A percentile compares a stretch with the other conserved stretches of the same genome.
phyloP scores from a whole-genome alignment of 1,140 invertebrate genomes.

The Paraescarpia echinospica region DNA sequence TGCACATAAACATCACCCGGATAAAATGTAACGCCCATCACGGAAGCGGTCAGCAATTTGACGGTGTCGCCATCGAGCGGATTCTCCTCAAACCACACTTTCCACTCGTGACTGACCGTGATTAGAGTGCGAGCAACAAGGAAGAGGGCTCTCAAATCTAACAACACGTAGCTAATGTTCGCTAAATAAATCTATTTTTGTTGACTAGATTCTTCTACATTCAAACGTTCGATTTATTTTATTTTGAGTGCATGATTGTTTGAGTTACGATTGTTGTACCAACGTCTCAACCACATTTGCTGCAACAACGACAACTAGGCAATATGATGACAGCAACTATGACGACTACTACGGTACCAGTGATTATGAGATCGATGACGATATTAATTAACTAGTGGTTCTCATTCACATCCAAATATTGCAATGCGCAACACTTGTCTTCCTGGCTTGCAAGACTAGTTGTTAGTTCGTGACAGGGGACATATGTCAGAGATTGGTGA shows the following conservation, averaged over 20 bases:
- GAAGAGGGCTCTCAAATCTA: too few relatives aligned
- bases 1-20: too few relatives aligned
- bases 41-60: not conserved
- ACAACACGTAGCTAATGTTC: not conserved
- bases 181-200: not conserved
- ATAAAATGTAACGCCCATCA: not conserved
- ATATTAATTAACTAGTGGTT: too few relatives aligned
- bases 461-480: too few relatives aligned
- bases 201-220: not conserved
- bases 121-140: too few relatives aligned
- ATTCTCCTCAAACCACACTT: not conserved
- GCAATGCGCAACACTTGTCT: too few relatives aligned
- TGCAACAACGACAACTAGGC: too few relatives aligned
- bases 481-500: too few relatives aligned
- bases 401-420: too few relatives aligned
- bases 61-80: not conserved
- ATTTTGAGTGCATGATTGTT: not conserved
- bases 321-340: too few relatives aligned
- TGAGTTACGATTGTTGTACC: not conserved
- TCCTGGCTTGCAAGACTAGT: too few relatives aligned
- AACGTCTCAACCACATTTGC: too few relatives aligned
- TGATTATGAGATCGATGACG: not conserved
- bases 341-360: not conserved
- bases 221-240: not conserved
- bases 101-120: not conserved